Conservation (phyloP, 2,797 vertebrate species). For the Hafferia zeledoni region DNA sequence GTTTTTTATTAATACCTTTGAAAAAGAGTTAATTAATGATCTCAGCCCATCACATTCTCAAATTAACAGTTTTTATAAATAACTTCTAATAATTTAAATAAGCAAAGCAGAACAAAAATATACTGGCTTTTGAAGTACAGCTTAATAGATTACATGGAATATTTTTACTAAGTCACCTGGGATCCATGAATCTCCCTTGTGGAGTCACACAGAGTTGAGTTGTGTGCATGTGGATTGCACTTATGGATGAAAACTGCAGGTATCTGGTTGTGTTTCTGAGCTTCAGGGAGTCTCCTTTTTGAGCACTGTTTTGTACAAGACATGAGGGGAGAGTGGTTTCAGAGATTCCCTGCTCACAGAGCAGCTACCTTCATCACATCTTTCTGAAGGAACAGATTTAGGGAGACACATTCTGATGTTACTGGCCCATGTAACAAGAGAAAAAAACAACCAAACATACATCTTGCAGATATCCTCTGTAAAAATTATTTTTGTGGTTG, state of each 20-base stretch:
- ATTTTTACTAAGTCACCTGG: background rate
- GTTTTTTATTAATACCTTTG: background rate
- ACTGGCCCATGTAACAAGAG: too few relatives aligned
- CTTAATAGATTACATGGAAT: background rate
- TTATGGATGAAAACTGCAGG: background rate
- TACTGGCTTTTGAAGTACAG: background rate
- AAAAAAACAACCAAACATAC: background rate
- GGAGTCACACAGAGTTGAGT: background rate
- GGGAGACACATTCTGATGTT: background rate
- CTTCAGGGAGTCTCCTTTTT: background rate
- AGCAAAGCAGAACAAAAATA: background rate
- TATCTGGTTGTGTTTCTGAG: too few relatives aligned
- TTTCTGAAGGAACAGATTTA: background rate
- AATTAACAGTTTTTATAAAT: background rate
- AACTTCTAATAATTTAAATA: background rate
- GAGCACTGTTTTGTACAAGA: background rate
- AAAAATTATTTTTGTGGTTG: background rate
- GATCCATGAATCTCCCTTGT: rapidly evolving
- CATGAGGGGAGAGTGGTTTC: background rate
- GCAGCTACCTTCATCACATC: background rate
- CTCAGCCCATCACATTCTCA: background rate
- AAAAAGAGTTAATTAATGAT: background rate
- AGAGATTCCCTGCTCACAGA: background rate
- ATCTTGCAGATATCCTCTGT: background rate
- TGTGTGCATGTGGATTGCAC: background rate